phyloP scores from a whole-genome alignment of 1,140 invertebrate species.

The Ectropis grisescens region DNA sequence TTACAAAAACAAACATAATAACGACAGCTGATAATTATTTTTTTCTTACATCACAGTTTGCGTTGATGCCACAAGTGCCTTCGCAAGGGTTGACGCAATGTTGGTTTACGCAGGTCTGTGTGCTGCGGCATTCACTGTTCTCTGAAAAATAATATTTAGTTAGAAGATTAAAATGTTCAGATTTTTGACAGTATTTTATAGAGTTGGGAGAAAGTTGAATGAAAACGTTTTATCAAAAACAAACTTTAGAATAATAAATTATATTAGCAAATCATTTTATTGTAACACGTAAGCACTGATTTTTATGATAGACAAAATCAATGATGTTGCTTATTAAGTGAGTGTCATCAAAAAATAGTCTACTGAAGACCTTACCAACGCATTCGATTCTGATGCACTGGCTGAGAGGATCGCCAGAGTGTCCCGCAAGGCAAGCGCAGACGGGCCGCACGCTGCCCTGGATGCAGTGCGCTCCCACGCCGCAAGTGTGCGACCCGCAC shows the following conservation, averaged over 20 bases:
- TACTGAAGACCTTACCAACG: constrained; percentile 52
- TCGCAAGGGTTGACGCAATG: constrained; percentile 84
- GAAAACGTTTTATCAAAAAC: background rate
- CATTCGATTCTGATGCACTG: constrained; percentile 77
- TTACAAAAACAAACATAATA: no score
- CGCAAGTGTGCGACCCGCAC: constrained; percentile 68
- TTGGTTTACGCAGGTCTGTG: constrained; percentile 83
- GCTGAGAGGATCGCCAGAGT: constrained; percentile 78
- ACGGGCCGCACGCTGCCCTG: constrained; percentile 74
- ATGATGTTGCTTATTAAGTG: background rate
- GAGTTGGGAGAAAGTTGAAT: background rate
- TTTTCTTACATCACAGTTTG: constrained; percentile 79
- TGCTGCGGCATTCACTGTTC: constrained; percentile 71
- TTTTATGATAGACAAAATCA: no score
- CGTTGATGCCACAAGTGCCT: constrained; percentile 79
- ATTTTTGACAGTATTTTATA: constrained; percentile 1
- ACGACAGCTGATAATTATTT: no score
- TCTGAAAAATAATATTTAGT: constrained; percentile 35
- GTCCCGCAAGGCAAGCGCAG: constrained; percentile 79
- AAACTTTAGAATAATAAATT: no score
- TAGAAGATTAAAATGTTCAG: background rate
- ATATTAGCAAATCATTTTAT: no score
- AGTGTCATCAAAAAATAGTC: background rate
- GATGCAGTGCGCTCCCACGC: constrained; percentile 75
- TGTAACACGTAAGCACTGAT: no score